Percentiles rank a stretch among this genome's conserved stretches.
These are phyloP conservation scores for Zaprionus capensis DNA, from an alignment of 1,140 invertebrate genomes.

Conservation along the genomic window DNA sequence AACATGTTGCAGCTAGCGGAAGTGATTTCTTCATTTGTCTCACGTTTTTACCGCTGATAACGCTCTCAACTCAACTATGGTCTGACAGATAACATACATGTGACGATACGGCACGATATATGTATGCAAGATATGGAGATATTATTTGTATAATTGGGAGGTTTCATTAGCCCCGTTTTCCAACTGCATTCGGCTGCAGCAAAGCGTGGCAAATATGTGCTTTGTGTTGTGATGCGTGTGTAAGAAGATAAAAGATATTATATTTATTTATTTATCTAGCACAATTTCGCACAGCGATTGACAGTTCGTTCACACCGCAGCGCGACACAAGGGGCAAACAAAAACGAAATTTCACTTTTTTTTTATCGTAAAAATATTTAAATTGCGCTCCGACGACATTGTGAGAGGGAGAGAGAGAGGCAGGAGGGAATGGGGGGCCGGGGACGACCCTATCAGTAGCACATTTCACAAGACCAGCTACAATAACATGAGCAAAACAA, in stretches of 20 bases:
- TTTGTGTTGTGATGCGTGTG: constrained; percentile 1
- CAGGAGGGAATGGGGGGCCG: neutral
- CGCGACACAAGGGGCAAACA: constrained; percentile 42
- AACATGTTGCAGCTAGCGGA: constrained; percentile 37
- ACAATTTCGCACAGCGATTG: constrained; percentile 61
- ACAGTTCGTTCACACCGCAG: constrained; percentile 76
- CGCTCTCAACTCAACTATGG: neutral
- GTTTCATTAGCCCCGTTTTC: constrained; percentile 15
- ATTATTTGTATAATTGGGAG: constrained; percentile 10
- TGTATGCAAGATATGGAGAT: neutral
- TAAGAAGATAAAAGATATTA: constrained; percentile 42
- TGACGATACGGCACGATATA: constrained; percentile 11
- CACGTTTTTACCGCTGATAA: constrained; percentile 45
- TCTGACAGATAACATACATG: constrained; percentile 23
- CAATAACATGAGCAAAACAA: constrained; percentile 52
- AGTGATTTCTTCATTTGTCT: constrained; percentile 27
- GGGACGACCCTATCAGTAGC: constrained; percentile 60
- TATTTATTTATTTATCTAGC: constrained; percentile 75
- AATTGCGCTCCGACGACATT: constrained; percentile 58
- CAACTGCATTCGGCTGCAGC: constrained; percentile 29
- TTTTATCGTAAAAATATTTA: constrained; percentile 79
- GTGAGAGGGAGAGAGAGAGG: neutral
- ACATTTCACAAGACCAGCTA: constrained; percentile 63
- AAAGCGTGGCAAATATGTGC: constrained; percentile 16
- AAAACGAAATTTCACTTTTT: constrained; percentile 48